phyloP scores from a whole-genome alignment of 2,113 vertebrate genomes.

The Menura novaehollandiae region DNA sequence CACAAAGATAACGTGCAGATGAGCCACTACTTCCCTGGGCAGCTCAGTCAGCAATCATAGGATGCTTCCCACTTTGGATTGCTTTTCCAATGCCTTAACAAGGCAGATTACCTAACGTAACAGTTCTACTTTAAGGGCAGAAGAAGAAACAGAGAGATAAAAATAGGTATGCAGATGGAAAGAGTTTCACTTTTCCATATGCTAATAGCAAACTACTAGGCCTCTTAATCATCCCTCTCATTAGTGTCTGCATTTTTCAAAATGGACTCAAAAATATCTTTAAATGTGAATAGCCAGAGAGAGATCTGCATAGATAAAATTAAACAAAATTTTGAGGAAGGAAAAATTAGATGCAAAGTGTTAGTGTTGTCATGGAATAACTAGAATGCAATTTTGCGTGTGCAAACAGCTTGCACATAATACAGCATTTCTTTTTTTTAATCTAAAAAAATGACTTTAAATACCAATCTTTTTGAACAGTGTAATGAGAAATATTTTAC shows the following conservation, averaged over 20 bases:
- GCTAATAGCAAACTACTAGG: constrained; percentile 26
- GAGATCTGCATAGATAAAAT: not conserved
- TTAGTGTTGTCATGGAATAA: not conserved
- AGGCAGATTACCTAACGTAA: not conserved
- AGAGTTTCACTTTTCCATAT: constrained; percentile 36
- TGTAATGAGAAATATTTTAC: not conserved
- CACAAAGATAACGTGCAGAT: not conserved
- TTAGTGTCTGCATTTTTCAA: constrained; percentile 28
- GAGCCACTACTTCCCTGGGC: not conserved
- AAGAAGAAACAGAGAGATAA: constrained; percentile 12
- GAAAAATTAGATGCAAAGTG: not conserved
- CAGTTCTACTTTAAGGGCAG: not conserved
- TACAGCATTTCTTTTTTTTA: not conserved
- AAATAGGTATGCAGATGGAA: constrained; percentile 48
- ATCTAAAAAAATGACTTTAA: not conserved
- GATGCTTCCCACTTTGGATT: not conserved
- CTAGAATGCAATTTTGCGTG: not conserved
- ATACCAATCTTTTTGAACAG: not conserved
- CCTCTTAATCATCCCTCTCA: constrained; percentile 25
- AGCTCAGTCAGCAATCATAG: not conserved
- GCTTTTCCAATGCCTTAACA: not conserved
- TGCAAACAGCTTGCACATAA: not conserved
- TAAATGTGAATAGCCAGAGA: not conserved
- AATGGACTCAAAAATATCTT: not conserved
- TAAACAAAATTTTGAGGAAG: not conserved